Percentiles rank a stretch among this genome's conserved stretches.
phyloP scores from a whole-genome alignment of 2,888 invertebrate species.

The Hyposoter dolosus region DNA sequence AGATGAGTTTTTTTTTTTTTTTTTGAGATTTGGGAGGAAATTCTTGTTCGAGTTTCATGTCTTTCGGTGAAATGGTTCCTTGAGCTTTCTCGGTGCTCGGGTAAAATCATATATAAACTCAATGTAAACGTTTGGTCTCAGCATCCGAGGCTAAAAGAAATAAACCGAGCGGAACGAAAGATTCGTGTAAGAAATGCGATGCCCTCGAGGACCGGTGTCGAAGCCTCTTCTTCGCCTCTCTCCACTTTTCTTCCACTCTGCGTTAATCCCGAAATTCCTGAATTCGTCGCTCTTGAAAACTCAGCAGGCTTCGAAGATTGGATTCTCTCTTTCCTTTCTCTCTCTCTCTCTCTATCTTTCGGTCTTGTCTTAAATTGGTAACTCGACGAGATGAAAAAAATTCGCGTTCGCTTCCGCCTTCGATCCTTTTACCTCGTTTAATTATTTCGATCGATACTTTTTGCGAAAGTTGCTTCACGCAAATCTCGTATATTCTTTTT shows the following conservation, averaged over 20 bases:
- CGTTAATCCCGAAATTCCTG: constrained; percentile 61
- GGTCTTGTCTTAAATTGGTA: constrained; percentile 19
- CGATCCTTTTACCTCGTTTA: constrained; percentile 27
- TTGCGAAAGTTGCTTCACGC: constrained; percentile 20
- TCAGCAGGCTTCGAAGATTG: constrained; percentile 31
- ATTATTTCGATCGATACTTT: constrained; percentile 49
- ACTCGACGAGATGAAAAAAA: constrained; percentile 31
- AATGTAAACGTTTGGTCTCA: constrained; percentile 18
- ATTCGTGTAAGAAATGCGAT: constrained; percentile 57
- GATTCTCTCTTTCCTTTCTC: neutral
- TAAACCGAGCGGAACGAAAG: constrained; percentile 54
- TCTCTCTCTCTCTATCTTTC: neutral
- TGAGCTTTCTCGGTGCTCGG: neutral
- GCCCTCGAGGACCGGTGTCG: constrained; percentile 34
- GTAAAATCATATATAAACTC: constrained; percentile 26
- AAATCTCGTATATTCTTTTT: neutral
- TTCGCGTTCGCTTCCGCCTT: constrained; percentile 40
- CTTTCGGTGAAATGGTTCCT: neutral
- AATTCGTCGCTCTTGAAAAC: constrained; percentile 50
- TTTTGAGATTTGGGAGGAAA: neutral
- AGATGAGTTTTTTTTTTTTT: neutral
- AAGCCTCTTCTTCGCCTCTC: constrained; percentile 7
- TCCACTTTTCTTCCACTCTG: neutral
- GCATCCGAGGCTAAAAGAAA: constrained; percentile 49
- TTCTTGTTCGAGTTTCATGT: constrained; percentile 11